Evolutionary conservation across 2,888 invertebrate genomes (phyloP), one percentile per base, ranked within the genome.

Genomic region (Clostera curtula): DNA sequence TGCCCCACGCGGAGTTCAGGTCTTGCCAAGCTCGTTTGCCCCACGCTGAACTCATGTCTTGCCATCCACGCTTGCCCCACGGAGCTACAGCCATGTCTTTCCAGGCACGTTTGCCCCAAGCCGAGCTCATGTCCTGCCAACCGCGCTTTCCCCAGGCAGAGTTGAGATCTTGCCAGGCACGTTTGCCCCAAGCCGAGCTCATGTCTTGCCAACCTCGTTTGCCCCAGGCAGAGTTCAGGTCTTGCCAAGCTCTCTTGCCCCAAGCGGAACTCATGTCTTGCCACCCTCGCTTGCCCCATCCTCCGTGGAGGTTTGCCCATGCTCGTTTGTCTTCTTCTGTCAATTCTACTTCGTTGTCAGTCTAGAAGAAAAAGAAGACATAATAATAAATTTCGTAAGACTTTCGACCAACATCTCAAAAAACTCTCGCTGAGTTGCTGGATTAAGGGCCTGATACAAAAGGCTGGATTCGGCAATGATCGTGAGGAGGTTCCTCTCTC

Each of bases 221-320:
- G 30, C 88, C 88, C 85, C 85, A 85, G n/a, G 84, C 54, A 0
- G 73, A 60, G 50, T 85, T 85, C 30, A 89, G 50, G 49, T 86
- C 87, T 34, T 75, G 75, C 89, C 88, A 89, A 2, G 76, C 87
- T 1, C 88, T 68, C 47, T 89, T 89, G 34, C 89, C 88, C 86
- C 86, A 86, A 3, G 48, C 48, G 1, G 67, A 62, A 47, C 66
- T 75, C 56, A 86, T 58, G 49, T 83, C 84, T 41, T 86, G 80
- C 88, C 87, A 88, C 11, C 76, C 87, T 11, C 88, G 71, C 52
- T 89, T 89, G 27, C 87, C 88, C 87, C 87, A 87, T 21, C 84
- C 84, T 21, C 86, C 86, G 43, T 86, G 80, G 35, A 87, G 68
- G 46, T 77, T 86, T 22, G 85, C 76, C 88, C 88, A 89, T 22